Conservation (phyloP, 2,888 invertebrate genomes). For the Rhagium mordax region DNA sequence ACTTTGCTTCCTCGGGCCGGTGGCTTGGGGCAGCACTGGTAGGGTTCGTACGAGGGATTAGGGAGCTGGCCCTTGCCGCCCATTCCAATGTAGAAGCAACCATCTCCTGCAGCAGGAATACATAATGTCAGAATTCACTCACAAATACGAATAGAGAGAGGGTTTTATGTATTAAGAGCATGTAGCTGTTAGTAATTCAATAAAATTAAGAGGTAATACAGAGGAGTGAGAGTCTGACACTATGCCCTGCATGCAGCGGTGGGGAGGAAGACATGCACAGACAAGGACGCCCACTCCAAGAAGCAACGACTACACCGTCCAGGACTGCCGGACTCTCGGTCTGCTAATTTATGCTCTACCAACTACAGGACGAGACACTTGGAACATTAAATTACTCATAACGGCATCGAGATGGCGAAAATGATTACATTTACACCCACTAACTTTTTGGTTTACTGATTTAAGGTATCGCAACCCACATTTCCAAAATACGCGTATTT, state of each 20-base stretch:
- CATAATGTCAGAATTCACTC: slow-evolving; percentile 81
- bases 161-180: slow-evolving; percentile 53
- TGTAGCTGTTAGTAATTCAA: slow-evolving; percentile 62
- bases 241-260: slow-evolving; percentile 69
- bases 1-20: slow-evolving; percentile 85
- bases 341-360: slow-evolving; percentile 31
- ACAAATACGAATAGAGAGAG: slow-evolving; percentile 42
- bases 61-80: slow-evolving; percentile 87
- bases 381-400: slow-evolving; percentile 11
- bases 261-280: slow-evolving; percentile 57
- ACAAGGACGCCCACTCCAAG: slow-evolving; percentile 65
- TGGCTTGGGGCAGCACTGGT: slow-evolving; percentile 94
- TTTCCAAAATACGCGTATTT: too few species aligned
- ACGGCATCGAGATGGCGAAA: slow-evolving; percentile 2
- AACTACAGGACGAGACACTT: slow-evolving; percentile 23
- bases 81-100: slow-evolving; percentile 97
- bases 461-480: too few species aligned
- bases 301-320: slow-evolving; percentile 56
- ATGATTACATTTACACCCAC: too few species aligned
- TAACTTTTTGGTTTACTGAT: too few species aligned
- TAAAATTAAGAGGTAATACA: slow-evolving; percentile 54
- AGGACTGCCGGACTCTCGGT: slow-evolving; percentile 56
- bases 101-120: slow-evolving; percentile 90
- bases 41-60: slow-evolving; percentile 87
- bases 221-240: slow-evolving; percentile 70